These are phyloP conservation scores for Eugnorisma glareosa DNA, from an alignment of 2,888 invertebrate species.

Conservation along the genomic window DNA sequence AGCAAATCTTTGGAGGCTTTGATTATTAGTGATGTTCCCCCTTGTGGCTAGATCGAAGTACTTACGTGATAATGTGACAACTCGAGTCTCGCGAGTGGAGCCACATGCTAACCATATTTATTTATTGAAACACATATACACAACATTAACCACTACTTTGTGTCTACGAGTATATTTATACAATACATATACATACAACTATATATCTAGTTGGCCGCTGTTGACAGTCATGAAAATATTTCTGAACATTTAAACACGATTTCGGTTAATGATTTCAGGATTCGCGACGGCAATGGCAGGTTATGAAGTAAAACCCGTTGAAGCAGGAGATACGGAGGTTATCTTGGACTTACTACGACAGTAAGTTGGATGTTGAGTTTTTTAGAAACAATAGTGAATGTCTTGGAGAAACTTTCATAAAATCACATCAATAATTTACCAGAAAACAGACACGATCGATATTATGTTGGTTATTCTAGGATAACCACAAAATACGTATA, in stretches of 20 bases:
- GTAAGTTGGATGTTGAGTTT: conserved; percentile 81
- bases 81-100: not conserved
- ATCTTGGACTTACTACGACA: conserved; percentile 90
- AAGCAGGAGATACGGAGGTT: conserved; percentile 87
- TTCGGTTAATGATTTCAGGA: conserved; percentile 26
- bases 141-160: not conserved
- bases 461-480: not conserved
- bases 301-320: conserved; percentile 81
- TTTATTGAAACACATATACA: not conserved
- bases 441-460: no score
- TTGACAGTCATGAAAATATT: not conserved
- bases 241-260: not conserved
- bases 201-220: conserved; percentile 25
- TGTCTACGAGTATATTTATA: not conserved
- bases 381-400: not conserved
- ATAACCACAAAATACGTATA: not conserved
- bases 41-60: not conserved
- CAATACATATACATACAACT: no score
- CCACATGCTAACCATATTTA: conserved; percentile 14
- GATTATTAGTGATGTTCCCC: no score
- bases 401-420: not conserved
- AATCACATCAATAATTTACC: not conserved
- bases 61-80: no score
- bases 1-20: no score
- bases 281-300: conserved; percentile 62